Evolutionary conservation across 2,888 invertebrate species (phyloP), one percentile per base, ranked within the genome.

Genomic region (Adelognathus sp.): DNA sequence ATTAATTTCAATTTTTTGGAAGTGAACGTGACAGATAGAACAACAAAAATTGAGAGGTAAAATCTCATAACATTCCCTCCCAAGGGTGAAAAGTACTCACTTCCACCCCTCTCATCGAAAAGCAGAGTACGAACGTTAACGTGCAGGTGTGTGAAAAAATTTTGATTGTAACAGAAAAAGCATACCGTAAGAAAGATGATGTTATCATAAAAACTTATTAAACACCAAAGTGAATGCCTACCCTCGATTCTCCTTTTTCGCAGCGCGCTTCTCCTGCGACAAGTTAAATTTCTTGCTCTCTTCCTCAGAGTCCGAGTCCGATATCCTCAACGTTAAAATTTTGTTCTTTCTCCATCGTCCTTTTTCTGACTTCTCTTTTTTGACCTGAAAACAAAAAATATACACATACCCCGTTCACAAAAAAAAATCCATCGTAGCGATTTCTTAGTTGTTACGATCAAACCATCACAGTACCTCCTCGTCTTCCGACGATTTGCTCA

Each of bases 241-340:
- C 78, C 74, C 79, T 61, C 70, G 71, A 46, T 83, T 70, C 7
- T 83, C 77, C 11, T 82, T 76, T 76, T 82, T 75, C 67, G 67
- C 52, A 63, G 83, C 54, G 5, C 58, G 14, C 21, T 83, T 81
- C 36, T 84, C 76, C n/a, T 69, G 36, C 11, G 67, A 50, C 7
- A 9, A 7, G 60, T 83, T 16, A 33, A 60, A 86, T 31, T 85
- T 87, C 63, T 83, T 74, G 27, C 83, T 85, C 27, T 90, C 89
- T 1, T 84, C 85, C 7, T 88, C 87, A 1, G 87, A 85, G 74
- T 91, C 91, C 0, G 88, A 86, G 52, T 89, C 88, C 0, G 88
- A 87, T 4, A 91, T 81, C 52, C 80, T 86, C 39, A 74, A 78
- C 14, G 82, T 86, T 44, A 90, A 81, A 39, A 90, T n/a, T 58